Evolutionary conservation across 2,113 vertebrate genomes (phyloP).

Genomic region (Phaethornis superciliosus): DNA sequence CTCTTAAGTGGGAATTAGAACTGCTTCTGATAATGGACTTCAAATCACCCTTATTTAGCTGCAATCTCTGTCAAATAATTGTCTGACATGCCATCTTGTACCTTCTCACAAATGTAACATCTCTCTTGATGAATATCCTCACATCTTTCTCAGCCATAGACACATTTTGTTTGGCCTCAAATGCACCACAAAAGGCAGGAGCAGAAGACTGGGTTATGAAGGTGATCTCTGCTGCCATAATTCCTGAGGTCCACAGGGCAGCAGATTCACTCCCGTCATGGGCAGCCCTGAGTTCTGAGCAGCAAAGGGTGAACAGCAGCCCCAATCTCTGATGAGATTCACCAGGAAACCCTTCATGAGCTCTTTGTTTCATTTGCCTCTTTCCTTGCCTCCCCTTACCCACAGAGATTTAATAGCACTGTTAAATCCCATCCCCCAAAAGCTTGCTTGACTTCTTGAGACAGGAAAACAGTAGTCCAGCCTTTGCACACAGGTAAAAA

Average conservation of each 20-base stretch:
- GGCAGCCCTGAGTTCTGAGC: not conserved
- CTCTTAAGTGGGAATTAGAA: not conserved
- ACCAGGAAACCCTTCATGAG: not conserved
- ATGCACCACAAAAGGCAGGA: not conserved
- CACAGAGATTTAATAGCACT: not conserved
- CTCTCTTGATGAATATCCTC: not conserved
- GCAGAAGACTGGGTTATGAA: rapidly evolving
- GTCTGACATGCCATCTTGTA: not conserved
- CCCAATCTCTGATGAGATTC: not conserved
- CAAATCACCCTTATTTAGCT: not conserved
- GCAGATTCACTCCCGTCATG: not conserved
- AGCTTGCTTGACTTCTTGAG: not conserved
- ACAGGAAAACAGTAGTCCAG: not conserved
- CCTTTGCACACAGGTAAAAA: not conserved
- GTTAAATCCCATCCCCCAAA: not conserved
- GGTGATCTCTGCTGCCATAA: not conserved
- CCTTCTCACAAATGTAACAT: not conserved
- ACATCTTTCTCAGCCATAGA: not conserved
- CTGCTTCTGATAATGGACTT: not conserved
- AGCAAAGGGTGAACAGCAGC: not conserved
- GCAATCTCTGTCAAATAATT: not conserved
- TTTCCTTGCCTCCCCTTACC: not conserved
- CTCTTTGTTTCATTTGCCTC: not conserved
- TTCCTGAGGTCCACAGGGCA: rapidly evolving
- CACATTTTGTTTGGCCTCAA: not conserved